A percentile compares a stretch with the other conserved stretches of the same genome.
phyloP scores from a whole-genome alignment of 92 coral and sea anemone genomes.

The Isaurus tuberculatus region DNA sequence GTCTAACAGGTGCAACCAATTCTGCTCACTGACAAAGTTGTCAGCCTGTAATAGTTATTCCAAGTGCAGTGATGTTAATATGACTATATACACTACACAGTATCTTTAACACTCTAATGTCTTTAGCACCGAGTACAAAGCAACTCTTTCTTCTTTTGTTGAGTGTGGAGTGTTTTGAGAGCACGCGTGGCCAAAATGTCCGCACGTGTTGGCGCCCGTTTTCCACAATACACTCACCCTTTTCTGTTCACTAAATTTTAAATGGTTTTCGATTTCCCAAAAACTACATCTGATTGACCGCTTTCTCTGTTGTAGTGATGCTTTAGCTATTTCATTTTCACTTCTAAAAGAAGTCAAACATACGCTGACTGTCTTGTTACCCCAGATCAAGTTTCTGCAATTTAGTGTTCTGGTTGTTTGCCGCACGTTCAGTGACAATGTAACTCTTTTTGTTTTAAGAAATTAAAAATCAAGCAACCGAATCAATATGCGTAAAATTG shows the following conservation, averaged over 20 bases:
- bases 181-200: constrained; percentile 17
- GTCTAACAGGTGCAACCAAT: not conserved
- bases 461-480: constrained; percentile 6
- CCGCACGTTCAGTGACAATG: not conserved
- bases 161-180: not conserved
- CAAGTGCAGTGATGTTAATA: not conserved
- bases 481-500: not conserved
- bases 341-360: not conserved
- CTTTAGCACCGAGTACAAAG: constrained; percentile 30
- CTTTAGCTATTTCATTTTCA: not conserved
- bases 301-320: not conserved
- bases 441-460: not conserved
- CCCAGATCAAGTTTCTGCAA: not conserved
- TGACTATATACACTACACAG: constrained; percentile 1
- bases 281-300: not conserved
- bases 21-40: constrained; percentile 6
- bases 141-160: constrained; percentile 15
- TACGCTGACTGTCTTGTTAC: not conserved
- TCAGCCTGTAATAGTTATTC: not conserved
- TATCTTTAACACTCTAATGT: constrained; percentile 19
- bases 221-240: constrained; percentile 34
- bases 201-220: constrained; percentile 27
- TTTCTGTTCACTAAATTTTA: not conserved
- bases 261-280: not conserved
- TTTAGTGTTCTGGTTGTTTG: not conserved